Base-by-base conservation (phyloP, 1,140 invertebrate genomes). In the Diploscapter pachys region DNA sequence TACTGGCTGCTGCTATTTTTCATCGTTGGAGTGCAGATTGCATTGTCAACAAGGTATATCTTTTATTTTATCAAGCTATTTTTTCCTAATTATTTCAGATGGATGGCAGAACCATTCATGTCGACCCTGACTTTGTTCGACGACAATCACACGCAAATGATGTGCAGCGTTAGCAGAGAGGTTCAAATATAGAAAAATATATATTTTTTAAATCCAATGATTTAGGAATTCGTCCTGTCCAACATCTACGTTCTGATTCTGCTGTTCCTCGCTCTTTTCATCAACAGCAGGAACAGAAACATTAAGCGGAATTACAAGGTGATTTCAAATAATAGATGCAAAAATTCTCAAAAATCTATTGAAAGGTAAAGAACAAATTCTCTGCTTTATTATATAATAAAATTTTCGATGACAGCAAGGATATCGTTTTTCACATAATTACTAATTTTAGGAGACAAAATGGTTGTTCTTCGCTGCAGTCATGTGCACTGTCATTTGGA, bases 1-100 rank as follows among this genome's bases (percentile, higher is more conserved):
- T 84, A 84, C 70, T 83, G 82, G 82, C 76, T 84, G 53, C 66
- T 85, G 11, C 53, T 84, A 54, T 83, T 85, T 62, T 84, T 84
- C 70, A 85, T 84, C 52, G 71, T 85, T 56, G 72, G 75, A 56
- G 83, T 84, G 49, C 83, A 84, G 70, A 72, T 85, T 55, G 82
- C 80, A 31, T 65, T 85, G 13, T 78, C 63, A 57, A 53, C 79
- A n/a, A 78, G 72, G 81, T 81, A 59, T 11, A 55, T 56, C 48
- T n/a, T 11, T 52, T 61, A 57, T 61, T 50, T 31, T 31, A 31
- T 31, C 31, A 31, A 31, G 31, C 31, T 31, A 31, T 31, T 31
- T 31, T 31, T 31, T 31, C 31, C 31, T 31, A 31, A 31, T 31
- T 70, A 56, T 13, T 71, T 75, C 11, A 75, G 75, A 59, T 77